Percentiles rank a stretch among this genome's conserved stretches.
Evolutionary conservation across 2,888 invertebrate genomes (phyloP).

Genomic region (Phytoseiulus persimilis): DNA sequence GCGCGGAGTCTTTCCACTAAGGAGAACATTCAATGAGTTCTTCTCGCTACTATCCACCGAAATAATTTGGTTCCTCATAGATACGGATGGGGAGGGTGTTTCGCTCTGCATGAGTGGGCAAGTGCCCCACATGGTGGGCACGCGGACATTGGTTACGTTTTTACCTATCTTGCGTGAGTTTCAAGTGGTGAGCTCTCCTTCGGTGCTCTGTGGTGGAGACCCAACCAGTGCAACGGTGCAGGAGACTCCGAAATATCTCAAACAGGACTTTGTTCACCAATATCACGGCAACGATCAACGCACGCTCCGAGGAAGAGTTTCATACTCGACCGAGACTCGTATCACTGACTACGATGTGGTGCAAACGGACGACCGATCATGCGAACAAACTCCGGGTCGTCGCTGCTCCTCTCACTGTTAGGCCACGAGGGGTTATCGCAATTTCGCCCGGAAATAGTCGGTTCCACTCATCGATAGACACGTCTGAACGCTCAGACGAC

Average conservation of each 20-base stretch:
- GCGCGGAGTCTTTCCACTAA: slow-evolving; percentile 43
- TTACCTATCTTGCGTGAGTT: not conserved
- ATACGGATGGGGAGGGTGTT: not conserved
- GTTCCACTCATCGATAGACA: not conserved
- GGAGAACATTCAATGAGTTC: slow-evolving; percentile 6
- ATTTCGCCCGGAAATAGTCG: not conserved
- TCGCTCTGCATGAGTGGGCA: not conserved
- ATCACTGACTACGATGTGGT: not conserved
- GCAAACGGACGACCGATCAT: not conserved
- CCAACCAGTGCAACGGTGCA: slow-evolving; percentile 5
- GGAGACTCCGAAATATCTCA: not conserved
- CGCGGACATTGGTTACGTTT: not conserved
- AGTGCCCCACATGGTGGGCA: not conserved
- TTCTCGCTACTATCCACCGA: not conserved
- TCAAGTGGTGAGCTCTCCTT: not conserved
- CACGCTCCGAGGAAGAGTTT: not conserved
- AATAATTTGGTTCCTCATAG: not conserved
- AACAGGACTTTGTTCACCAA: not conserved
- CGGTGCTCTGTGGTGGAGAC: not conserved
- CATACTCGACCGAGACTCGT: not conserved
- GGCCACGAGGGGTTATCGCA: not conserved
- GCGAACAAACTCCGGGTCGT: not conserved
- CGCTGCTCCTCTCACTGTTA: not conserved
- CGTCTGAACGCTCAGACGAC: not conserved
- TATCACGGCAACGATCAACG: not conserved